phyloP scores from a whole-genome alignment of 2,888 invertebrate genomes.

The Tiliacea aurago region DNA sequence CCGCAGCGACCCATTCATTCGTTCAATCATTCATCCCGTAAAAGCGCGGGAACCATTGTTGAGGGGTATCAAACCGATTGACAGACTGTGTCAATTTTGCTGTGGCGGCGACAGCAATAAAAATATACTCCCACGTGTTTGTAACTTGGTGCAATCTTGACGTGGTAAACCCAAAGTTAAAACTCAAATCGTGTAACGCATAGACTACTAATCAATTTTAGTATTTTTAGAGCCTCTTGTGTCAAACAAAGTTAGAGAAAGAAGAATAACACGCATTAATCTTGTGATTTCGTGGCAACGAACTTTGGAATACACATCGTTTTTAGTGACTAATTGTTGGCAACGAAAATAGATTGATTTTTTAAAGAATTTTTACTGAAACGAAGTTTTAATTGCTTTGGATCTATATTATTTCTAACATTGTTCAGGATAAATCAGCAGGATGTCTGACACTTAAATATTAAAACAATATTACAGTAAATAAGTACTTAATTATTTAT shows the following conservation, averaged over 20 bases:
- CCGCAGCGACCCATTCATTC: conserved; percentile 71
- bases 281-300: conserved; percentile 59
- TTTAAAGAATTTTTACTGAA: conserved; percentile 32
- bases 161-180: conserved; percentile 50
- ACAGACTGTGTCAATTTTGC: conserved; percentile 54
- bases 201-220: conserved; percentile 55
- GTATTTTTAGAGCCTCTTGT: conserved; percentile 53
- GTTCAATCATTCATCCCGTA: conserved; percentile 71
- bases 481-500: too few relatives aligned
- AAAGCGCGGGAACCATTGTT: conserved; percentile 72
- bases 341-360: conserved; percentile 49
- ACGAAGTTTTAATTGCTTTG: conserved; percentile 32
- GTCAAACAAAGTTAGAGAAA: conserved; percentile 52
- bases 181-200: conserved; percentile 56
- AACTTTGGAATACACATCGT: conserved; percentile 53
- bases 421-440: conserved; percentile 6
- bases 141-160: conserved; percentile 46
- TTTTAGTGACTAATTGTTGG: conserved; percentile 48
- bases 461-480: conserved; percentile 21
- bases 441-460: not conserved
- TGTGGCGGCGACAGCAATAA: conserved; percentile 54
- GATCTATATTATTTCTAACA: conserved; percentile 23
- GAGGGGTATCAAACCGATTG: conserved; percentile 61
- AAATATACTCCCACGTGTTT: conserved; percentile 65
- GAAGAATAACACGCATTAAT: conserved; percentile 58